Evolutionary conservation across 1,140 invertebrate species (phyloP), one percentile per base, ranked within the genome.

Genomic region (Drosophila pandora): DNA sequence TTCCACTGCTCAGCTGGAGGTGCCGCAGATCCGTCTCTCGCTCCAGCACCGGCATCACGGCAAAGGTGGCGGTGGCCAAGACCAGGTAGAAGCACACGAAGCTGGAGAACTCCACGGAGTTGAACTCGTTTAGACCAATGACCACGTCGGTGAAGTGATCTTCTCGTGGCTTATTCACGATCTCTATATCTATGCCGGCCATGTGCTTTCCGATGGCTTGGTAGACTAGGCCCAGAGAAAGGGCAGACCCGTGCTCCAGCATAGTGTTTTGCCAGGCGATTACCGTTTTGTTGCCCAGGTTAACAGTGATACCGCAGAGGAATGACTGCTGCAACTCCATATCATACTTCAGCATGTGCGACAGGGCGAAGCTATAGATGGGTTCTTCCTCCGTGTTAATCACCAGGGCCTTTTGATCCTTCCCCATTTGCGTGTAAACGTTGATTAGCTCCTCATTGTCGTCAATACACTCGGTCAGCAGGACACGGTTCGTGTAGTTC

Each of bases 41-140:
- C 92, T 95, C 95, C 73, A 93, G 93, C 2, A 95, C 92, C 2
- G 95, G 94, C 81, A 95, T 95, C 0, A 96, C 90, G 0, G 95
- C 93, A 77, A 95, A 95, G 76, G 94, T 95, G 0, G 95, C 93
- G 0, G 95, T 94, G 2, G 47, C 52, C 7, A 79, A 17, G 32
- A 59, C 8, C 0, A 79, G 10, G 23, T 67, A 83, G 0, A 76
- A 2, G 2, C 96, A 94, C 68, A 96, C 93, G 0, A 93, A 92
- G 92, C 80, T 93, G 93, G 58, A 92, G 4, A 45, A 92, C 47
- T 94, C 92, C 61, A 93, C 92, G 60, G 93, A 93, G 30, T 93
- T 90, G 93, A 91, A 55, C 84, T 92, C 56, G 90, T 90, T 5
- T 90, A 93, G 21, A 1, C 3, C 7, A 0, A 2, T 2, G 25